Base-by-base conservation (phyloP, 1,140 invertebrate genomes). In the Drosophila subobscura region DNA sequence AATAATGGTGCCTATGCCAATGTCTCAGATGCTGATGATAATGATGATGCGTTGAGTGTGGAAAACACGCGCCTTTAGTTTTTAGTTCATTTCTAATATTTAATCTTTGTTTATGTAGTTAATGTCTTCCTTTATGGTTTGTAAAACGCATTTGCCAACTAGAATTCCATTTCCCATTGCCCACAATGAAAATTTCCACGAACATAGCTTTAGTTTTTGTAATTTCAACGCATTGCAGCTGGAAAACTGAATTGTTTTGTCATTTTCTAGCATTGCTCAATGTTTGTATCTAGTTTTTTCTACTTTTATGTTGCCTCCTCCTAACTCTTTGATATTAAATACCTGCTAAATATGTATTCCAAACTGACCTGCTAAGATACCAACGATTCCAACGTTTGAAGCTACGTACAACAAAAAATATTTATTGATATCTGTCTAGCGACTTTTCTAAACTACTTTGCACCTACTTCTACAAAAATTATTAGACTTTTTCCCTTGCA, bases 51-150 rank as follows among this genome's bases (percentile, higher is more conserved):
- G 54, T 67, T 84, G 40, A 91, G 90, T 79, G 89, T 90, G 65
- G 85, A 91, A 49, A 91, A 91, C 63, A 91, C 90, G 68, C 90
- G 90, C 33, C 90, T 91, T 57, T 91, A 91, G 71, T 77, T 75
- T 66, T 58, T 75, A 63, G 74, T 73, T 67, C 41, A 51, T 78
- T 60, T 66, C 3, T 33, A 33, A 33, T 46, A 12, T 57, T 33
- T 64, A 64, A 64, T 57, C 14, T 49, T 74, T 74, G 23, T 70
- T 58, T 83, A 45, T 60, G 52, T 65, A 59, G 60, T 78, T 68
- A 76, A 63, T 70, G 49, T 74, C 54, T 73, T 41, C 40, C 45
- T 45, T 41, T 25, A 54, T 59, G 63, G 51, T 54, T 61, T 61
- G 49, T 79, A 86, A 73, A 79, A 81, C 45, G 68, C 77, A 70